Percentiles rank a stretch among this genome's conserved stretches.
Conservation (phyloP, 2,888 invertebrate species). For the Lagria hirta region DNA sequence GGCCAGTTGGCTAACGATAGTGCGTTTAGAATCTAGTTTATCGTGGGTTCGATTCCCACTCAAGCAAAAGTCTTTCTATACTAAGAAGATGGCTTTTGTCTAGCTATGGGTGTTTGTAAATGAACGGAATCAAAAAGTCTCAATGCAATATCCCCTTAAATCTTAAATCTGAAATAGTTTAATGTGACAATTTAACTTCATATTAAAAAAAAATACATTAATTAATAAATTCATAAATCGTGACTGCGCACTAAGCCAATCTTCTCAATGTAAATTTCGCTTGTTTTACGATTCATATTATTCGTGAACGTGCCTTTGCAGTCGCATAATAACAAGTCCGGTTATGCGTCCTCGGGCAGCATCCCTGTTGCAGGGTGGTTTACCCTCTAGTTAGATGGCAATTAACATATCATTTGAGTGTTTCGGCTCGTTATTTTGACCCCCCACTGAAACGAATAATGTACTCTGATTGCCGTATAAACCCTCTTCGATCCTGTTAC, state of each 20-base stretch:
- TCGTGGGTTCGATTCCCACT: no score
- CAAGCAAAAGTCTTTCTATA: no score
- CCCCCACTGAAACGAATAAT: conserved; percentile 46
- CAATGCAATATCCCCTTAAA: no score
- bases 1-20: no score
- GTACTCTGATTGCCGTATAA: conserved; percentile 47
- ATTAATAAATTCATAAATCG: conserved; percentile 22
- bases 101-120: no score
- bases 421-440: conserved; percentile 45
- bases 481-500: conserved; percentile 21
- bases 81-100: no score
- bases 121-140: no score
- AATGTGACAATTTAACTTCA: no score
- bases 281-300: conserved; percentile 49
- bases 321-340: conserved; percentile 45
- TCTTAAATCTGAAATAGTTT: no score
- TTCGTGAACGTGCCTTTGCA: conserved; percentile 51
- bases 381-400: conserved; percentile 49
- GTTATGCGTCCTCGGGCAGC: conserved; percentile 41
- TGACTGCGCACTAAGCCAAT: conserved; percentile 42
- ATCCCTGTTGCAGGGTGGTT: conserved; percentile 40
- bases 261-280: conserved; percentile 45
- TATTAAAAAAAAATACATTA: no score
- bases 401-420: conserved; percentile 52
- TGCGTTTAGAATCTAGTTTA: no score